These are phyloP conservation scores for Scyliorhinus canicula DNA, from an alignment of 2,797 vertebrate genomes.

Conservation along the genomic window DNA sequence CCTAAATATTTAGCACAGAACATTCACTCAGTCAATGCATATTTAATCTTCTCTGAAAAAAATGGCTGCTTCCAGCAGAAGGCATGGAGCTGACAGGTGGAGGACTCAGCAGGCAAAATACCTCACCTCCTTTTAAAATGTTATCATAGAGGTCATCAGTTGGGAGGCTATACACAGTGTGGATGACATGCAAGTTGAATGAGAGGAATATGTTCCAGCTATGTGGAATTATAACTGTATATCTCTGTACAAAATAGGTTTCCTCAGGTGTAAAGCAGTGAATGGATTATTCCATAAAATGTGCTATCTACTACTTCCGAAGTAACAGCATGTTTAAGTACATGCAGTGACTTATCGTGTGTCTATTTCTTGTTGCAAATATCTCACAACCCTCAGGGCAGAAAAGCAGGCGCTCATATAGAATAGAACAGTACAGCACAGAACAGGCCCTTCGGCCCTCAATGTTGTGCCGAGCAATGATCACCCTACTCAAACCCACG, in stretches of 20 bases:
- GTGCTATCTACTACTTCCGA: not conserved
- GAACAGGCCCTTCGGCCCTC: too few relatives aligned
- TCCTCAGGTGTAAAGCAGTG: not conserved
- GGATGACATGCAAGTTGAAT: not conserved
- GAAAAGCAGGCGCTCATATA: not conserved
- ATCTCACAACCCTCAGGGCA: not conserved
- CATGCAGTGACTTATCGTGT: not conserved
- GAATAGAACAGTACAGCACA: too few relatives aligned
- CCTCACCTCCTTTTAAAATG: not conserved
- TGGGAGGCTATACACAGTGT: not conserved
- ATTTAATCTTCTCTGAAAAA: not conserved
- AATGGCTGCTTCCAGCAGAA: not conserved
- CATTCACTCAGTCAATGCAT: constrained; percentile 9
- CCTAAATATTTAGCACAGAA: not conserved
- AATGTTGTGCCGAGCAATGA: too few relatives aligned
- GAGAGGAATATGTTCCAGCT: not conserved
- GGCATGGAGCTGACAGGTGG: constrained; percentile 20
- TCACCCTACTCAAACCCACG: too few relatives aligned
- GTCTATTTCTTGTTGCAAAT: not conserved
- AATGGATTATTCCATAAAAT: not conserved
- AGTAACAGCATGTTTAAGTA: not conserved
- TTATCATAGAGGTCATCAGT: not conserved
- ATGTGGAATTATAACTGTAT: not conserved
- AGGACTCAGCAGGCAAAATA: not conserved
- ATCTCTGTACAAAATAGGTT: not conserved